phyloP scores from a whole-genome alignment of 2,113 vertebrate genomes.

The Pteropus alecto region DNA sequence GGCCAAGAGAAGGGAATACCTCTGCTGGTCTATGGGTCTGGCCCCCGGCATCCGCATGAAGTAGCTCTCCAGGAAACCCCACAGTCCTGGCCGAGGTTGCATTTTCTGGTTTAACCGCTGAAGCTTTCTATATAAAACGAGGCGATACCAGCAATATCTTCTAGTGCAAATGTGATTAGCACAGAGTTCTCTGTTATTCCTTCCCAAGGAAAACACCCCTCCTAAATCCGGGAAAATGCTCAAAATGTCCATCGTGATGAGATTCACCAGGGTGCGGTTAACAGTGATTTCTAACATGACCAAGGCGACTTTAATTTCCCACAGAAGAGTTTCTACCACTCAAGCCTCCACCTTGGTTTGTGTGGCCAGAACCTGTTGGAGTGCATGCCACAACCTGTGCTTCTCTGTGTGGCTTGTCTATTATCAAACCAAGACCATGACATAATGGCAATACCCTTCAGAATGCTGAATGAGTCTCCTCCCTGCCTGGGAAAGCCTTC shows the following conservation, averaged over 20 bases:
- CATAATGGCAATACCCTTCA: background rate
- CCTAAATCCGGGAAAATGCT: background rate
- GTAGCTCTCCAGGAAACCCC: constrained; percentile 42
- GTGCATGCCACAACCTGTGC: background rate
- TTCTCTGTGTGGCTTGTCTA: background rate
- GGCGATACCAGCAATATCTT: background rate
- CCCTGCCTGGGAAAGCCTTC: constrained; percentile 18
- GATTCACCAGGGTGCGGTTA: background rate
- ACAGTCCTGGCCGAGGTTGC: background rate
- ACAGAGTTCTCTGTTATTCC: background rate
- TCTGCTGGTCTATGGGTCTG: background rate
- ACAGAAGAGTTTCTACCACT: background rate
- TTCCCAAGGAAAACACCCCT: constrained; percentile 5
- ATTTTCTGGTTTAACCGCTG: constrained; percentile 17
- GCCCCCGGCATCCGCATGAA: background rate
- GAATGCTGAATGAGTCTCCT: background rate
- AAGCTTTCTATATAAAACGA: constrained; percentile 14
- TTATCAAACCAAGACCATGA: background rate
- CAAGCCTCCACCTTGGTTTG: background rate
- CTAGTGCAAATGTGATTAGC: constrained; percentile 17
- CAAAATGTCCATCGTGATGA: background rate
- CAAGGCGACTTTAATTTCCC: background rate
- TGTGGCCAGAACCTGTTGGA: background rate
- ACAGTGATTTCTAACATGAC: background rate
- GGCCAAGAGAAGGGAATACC: background rate